Evolutionary conservation across 2,888 invertebrate species (phyloP), one percentile per base, ranked within the genome.

Genomic region (Galerucella nymphaeae): DNA sequence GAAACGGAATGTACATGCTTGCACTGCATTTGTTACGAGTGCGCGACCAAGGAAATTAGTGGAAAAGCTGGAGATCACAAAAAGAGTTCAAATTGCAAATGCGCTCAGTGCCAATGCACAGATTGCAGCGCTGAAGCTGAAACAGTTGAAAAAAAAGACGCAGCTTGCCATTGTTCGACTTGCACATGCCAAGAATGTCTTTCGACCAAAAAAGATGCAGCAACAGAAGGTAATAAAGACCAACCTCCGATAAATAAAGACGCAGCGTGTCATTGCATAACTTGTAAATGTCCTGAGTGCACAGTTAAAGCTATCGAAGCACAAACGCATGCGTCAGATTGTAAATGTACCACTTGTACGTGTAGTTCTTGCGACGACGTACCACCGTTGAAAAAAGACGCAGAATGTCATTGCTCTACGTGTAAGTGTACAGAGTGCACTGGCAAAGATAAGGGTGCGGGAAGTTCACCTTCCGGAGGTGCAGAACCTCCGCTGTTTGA

Each of bases 401-500:
- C 53, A 4, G 62, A 20, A 50, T 62, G 61, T 38, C 38, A 42
- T 38, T 61, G 62, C 20, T 9, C 53, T 0, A 62, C 66, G 6
- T 66, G 71, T 50, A 53, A 10, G 8, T 73, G 70, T 41, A 42
- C 30, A 10, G 50, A 72, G 10, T 61, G 68, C 42, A 8, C 45
- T 10, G 13, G 42, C 18, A 30, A 50, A 20, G 9, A 30, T 16
- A 38, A 38, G 9, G 45, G 13, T 16, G 20, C n/a, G 20, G 20
- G 1, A 18, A 2, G 20, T 16, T 20, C 16, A 4, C 13, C 38
- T 59, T 10, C 64, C 4, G 53, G 53, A 53, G 16, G 10, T 16
- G 20, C 30, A 18, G 78, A 78, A 18, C 75, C 76, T 0, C 79
- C 79, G 38, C 73, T 74, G 9, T 79, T 78, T 50, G 77, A 78